A percentile compares a stretch with the other conserved stretches of the same genome.
phyloP scores from a whole-genome alignment of 2,113 vertebrate genomes.

The Nesoenas mayeri region DNA sequence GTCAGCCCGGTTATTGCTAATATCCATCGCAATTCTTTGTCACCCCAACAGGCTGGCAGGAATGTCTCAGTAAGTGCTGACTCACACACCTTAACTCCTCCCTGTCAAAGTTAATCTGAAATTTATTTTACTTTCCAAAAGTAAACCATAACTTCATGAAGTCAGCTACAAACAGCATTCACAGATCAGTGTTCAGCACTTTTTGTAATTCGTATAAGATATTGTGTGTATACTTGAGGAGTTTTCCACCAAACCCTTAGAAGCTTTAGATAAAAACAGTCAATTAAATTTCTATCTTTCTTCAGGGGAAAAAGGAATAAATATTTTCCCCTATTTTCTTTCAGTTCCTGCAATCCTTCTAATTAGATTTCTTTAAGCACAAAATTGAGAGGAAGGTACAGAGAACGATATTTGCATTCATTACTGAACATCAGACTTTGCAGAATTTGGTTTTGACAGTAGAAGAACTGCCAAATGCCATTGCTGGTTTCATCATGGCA shows the following conservation, averaged over 20 bases:
- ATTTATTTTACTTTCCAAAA: conserved; percentile 39
- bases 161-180: conserved; percentile 1
- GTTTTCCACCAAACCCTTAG: neutral
- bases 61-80: neutral
- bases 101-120: conserved; percentile 37
- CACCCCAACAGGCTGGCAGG: conserved; percentile 11
- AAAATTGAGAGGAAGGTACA: neutral
- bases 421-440: neutral
- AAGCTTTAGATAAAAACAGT: neutral
- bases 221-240: neutral
- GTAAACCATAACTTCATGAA: conserved; percentile 2
- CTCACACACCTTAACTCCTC: neutral
- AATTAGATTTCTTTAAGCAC: neutral
- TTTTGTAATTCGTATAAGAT: neutral
- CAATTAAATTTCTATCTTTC: neutral
- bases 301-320: neutral
- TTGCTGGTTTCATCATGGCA: neutral
- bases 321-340: neutral
- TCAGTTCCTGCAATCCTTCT: neutral
- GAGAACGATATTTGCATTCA: neutral
- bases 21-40: conserved; percentile 15
- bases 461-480: neutral
- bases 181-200: neutral
- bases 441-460: neutral
- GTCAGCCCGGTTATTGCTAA: conserved; percentile 6